Percentiles rank a stretch among this genome's conserved stretches.
phyloP scores from a whole-genome alignment of 2,113 vertebrate species.

The Platycercus adscitus region DNA sequence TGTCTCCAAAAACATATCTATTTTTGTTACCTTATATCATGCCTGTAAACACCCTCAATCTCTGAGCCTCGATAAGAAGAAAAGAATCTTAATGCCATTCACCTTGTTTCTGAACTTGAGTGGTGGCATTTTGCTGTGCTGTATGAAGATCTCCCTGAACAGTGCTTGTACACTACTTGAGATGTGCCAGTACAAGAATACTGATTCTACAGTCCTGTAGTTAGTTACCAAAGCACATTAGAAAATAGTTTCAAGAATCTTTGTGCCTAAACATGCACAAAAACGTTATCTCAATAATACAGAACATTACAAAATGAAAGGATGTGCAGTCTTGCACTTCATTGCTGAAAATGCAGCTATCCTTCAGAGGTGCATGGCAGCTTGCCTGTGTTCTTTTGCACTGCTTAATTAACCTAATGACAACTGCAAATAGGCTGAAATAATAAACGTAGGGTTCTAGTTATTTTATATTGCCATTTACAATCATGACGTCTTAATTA shows the following conservation, averaged over 20 bases:
- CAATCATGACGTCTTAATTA: neutral
- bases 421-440: neutral
- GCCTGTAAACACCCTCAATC: neutral
- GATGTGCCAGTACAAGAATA: rapidly evolving
- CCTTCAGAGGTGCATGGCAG: neutral
- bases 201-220: neutral
- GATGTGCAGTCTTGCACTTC: neutral
- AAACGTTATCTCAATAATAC: neutral
- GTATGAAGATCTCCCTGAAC: neutral
- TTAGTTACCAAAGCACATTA: neutral
- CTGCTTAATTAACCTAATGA: neutral
- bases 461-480: neutral
- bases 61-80: neutral
- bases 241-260: neutral
- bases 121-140: neutral
- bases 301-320: neutral
- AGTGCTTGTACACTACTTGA: rapidly evolving
- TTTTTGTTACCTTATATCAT: neutral
- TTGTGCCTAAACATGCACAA: neutral
- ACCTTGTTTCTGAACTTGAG: neutral
- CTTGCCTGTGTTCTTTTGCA: neutral
- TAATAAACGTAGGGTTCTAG: neutral
- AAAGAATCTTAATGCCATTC: neutral
- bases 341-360: neutral
- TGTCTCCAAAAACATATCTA: neutral